Conservation (phyloP, 2,113 vertebrate species). For the Hymenochirus boettgeri region DNA sequence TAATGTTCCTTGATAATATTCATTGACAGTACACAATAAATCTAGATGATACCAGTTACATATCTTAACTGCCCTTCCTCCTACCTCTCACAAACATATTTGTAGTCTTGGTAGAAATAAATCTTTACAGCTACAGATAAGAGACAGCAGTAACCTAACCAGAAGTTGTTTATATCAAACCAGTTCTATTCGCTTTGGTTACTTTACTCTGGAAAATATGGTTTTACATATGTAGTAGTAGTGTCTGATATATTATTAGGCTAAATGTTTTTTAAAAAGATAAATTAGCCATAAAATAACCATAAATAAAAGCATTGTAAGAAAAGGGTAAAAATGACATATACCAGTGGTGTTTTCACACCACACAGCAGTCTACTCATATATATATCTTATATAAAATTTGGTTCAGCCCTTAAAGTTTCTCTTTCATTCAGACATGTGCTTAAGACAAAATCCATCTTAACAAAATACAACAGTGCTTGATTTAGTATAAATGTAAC, state of each 20-base stretch:
- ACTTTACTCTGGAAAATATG: not conserved
- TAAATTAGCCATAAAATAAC: not conserved
- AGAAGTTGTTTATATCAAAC: not conserved
- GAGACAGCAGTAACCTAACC: not conserved
- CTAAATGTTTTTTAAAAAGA: not conserved
- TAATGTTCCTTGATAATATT: not conserved
- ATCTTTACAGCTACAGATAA: not conserved
- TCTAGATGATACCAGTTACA: not conserved
- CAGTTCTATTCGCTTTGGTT: not conserved
- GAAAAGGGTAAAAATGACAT: constrained; percentile 7
- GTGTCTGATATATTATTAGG: not conserved
- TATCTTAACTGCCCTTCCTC: not conserved
- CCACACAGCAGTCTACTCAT: constrained; percentile 13
- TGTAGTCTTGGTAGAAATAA: not conserved
- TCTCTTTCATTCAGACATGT: not conserved
- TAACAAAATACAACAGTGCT: not conserved
- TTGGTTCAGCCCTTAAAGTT: constrained; percentile 11
- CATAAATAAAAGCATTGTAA: constrained; percentile 10
- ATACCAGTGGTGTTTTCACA: not conserved
- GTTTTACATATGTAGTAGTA: not conserved
- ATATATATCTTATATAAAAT: too few species aligned
- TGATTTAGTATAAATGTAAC: not conserved
- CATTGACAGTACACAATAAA: constrained; percentile 2
- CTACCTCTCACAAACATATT: not conserved
- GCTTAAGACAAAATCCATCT: not conserved